Percentiles rank a stretch among this genome's conserved stretches.
Conservation (phyloP, 2,797 vertebrate genomes). For the Amniataba percoides region DNA sequence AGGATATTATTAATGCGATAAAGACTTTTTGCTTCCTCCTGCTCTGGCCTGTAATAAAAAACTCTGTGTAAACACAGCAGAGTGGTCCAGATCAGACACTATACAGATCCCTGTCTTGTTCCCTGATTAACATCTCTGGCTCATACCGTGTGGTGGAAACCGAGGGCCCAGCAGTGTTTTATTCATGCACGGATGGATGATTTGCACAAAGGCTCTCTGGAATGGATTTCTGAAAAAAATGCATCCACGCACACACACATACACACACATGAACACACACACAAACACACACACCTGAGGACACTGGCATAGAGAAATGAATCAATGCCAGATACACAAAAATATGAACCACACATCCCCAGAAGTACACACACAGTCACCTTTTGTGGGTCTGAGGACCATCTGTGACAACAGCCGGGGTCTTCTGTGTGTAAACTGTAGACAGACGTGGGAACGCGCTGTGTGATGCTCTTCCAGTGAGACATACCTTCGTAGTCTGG, state of each 20-base stretch:
- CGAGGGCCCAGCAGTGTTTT: constrained; percentile 59
- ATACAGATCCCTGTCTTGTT: constrained; percentile 71
- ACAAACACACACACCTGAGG: constrained; percentile 42
- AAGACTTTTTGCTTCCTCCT: constrained; percentile 74
- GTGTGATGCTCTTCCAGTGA: constrained; percentile 67
- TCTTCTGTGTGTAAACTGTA: constrained; percentile 55
- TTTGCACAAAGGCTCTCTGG: constrained; percentile 45
- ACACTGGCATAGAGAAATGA: constrained; percentile 28
- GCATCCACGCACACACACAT: constrained; percentile 29
- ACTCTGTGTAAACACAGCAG: constrained; percentile 70
- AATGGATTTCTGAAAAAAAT: constrained; percentile 43
- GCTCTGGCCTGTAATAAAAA: constrained; percentile 72
- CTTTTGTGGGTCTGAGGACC: constrained; percentile 53
- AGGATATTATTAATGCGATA: constrained; percentile 79
- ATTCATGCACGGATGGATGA: constrained; percentile 63
- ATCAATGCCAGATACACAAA: constrained; percentile 27
- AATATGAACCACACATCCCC: constrained; percentile 38
- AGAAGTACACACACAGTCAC: constrained; percentile 37
- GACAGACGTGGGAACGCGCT: constrained; percentile 44
- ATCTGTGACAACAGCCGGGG: constrained; percentile 73
- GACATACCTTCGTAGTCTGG: constrained; percentile 71
- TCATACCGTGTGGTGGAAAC: constrained; percentile 56
- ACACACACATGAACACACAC: constrained; percentile 19
- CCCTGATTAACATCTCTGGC: constrained; percentile 78
- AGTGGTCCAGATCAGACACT: constrained; percentile 72